These are phyloP conservation scores for Lithophane ornitopus DNA, from an alignment of 2,888 invertebrate genomes.

Conservation along the genomic window DNA sequence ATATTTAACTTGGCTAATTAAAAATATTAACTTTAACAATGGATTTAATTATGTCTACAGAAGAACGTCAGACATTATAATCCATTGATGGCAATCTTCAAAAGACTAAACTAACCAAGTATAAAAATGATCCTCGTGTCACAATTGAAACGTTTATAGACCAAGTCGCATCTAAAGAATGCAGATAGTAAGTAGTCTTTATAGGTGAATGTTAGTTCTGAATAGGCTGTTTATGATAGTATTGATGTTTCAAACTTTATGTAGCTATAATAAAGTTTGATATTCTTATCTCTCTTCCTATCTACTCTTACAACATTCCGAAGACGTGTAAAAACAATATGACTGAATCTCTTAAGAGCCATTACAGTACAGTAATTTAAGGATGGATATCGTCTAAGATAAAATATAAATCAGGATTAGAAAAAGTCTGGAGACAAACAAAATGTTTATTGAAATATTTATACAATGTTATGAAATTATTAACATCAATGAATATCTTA, in stretches of 20 bases:
- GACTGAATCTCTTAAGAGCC: neutral
- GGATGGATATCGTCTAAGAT: neutral
- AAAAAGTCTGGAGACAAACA: neutral
- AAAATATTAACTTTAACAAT: neutral
- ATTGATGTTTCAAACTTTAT: constrained; percentile 18
- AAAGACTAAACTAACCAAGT: constrained; percentile 12
- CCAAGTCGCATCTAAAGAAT: constrained; percentile 4
- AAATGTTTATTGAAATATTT: neutral
- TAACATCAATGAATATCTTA: constrained; percentile 8
- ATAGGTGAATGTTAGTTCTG: constrained; percentile 2
- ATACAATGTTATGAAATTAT: constrained; percentile 6
- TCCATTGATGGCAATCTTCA: neutral
- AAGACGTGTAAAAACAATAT: neutral
- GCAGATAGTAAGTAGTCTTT: constrained; percentile 6
- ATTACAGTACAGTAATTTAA: neutral
- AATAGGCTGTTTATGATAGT: constrained; percentile 1
- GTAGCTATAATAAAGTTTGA: constrained; percentile 5
- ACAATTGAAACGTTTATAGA: constrained; percentile 10
- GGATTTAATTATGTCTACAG: neutral
- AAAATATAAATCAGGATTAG: neutral
- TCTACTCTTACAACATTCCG: neutral
- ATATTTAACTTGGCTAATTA: neutral
- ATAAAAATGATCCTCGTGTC: constrained; percentile 24
- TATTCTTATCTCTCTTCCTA: too few relatives aligned
- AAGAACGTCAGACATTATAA: neutral